Base-by-base conservation (phyloP, 2,797 vertebrate genomes). In the Gymnothorax reevesii region DNA sequence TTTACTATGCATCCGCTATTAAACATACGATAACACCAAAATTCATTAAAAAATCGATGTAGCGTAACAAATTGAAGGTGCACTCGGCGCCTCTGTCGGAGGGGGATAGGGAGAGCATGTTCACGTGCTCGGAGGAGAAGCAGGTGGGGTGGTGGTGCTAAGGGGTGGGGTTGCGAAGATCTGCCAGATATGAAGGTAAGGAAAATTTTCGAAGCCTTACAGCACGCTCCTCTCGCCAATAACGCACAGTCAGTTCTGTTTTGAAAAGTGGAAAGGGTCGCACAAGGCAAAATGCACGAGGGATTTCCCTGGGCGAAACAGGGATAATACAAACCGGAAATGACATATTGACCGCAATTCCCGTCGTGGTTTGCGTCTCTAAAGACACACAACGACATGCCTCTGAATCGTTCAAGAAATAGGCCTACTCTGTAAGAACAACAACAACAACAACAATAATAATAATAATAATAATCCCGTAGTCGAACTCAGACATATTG, bases 21-120 rank as follows among this genome's bases (percentile, higher is more conserved):
- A 27, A 55, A 83, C 42, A 86, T 83, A 83, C 69, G 75, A 71
- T 83, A 73, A 83, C 57, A 75, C 66, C 10, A 75, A 82, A 83
- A 83, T 54, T 49, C 52, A 77, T 82, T 42, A 57, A 62, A 73
- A 83, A 87, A 57, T 73, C 55, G 54, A 83, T 71, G 52, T 64
- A 69, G n/a, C 85, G 57, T 71, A 64, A 86, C 62, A 82, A 42
- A 42, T 42, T 42, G 33, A 42, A 42, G 33, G 33, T 42, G 33
- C 33, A 42, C 33, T 42, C 33, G 33, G 33, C 33, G 2, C 52
- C 15, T 86, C 59, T 82, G 27, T 64, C 57, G 52, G 8, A 20
- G 33, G 49, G 75, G 17, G 57, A 42, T 17, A 17, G 49, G 82
- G 85, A 13, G 59, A 13, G 12, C 13, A 15, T 9, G 20, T 64